These are phyloP conservation scores for Arenicola marina DNA, from an alignment of 2,888 invertebrate species.

Conservation along the genomic window DNA sequence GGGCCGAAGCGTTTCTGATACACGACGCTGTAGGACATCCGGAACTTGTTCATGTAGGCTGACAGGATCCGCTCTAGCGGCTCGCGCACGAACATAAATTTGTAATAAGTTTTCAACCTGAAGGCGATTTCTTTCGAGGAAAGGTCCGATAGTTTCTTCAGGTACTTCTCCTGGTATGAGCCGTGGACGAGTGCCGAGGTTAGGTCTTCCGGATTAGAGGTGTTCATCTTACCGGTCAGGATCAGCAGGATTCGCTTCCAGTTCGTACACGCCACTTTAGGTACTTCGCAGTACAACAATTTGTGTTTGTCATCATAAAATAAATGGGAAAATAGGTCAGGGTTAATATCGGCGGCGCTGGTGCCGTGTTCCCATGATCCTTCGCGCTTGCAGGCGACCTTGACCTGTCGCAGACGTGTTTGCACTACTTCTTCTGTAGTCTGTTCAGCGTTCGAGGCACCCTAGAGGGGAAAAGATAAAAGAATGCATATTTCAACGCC, in stretches of 20 bases:
- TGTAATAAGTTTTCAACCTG: conserved; percentile 77
- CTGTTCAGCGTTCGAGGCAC: too few species aligned
- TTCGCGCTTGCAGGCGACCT: too few species aligned
- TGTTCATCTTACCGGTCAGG: conserved; percentile 67
- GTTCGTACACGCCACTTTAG: conserved; percentile 90
- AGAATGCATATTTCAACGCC: too few species aligned
- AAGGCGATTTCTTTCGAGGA: conserved; percentile 68
- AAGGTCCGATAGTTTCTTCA: conserved; percentile 58
- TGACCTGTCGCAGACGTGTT: too few species aligned
- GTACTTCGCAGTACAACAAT: conserved; percentile 85
- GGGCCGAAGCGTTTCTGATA: conserved; percentile 68
- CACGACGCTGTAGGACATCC: conserved; percentile 66
- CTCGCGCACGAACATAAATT: conserved; percentile 85
- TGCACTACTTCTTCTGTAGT: too few species aligned
- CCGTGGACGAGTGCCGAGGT: background rate
- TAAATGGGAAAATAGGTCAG: too few species aligned
- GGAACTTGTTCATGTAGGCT: conserved; percentile 88
- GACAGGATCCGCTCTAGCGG: conserved; percentile 89
- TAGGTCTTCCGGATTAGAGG: conserved; percentile 8
- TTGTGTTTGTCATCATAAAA: conserved; percentile 2
- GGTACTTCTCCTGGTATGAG: conserved; percentile 3
- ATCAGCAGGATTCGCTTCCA: conserved; percentile 90
- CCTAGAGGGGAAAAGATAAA: too few species aligned
- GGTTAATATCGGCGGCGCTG: too few species aligned
- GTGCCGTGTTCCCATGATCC: too few species aligned